phyloP scores from a whole-genome alignment of 2,797 vertebrate genomes.

The Coccyzus lansbergi region DNA sequence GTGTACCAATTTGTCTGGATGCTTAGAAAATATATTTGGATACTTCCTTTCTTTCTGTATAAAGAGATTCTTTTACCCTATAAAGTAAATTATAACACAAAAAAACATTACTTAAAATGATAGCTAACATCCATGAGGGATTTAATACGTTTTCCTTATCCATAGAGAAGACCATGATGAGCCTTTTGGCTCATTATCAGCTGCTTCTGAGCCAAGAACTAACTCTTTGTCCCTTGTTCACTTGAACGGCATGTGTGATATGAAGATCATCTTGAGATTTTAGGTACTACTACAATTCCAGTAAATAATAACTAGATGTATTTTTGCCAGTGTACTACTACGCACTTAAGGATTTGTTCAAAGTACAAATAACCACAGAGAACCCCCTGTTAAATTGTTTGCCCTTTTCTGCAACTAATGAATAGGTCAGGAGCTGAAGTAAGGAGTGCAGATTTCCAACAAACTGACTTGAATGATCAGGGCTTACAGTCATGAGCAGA shows the following conservation, averaged over 20 bases:
- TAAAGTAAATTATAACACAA: background rate
- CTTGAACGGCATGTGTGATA: background rate
- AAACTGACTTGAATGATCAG: rapidly evolving
- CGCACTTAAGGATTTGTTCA: background rate
- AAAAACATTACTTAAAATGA: background rate
- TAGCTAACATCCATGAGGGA: background rate
- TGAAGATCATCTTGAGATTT: background rate
- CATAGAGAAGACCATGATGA: background rate
- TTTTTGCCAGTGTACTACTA: background rate
- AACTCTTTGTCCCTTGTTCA: background rate
- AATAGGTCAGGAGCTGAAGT: background rate
- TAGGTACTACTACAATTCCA: background rate
- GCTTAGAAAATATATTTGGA: background rate
- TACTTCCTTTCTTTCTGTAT: background rate
- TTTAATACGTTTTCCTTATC: background rate
- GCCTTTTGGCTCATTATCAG: background rate
- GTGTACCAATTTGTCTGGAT: background rate
- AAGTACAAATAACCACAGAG: background rate
- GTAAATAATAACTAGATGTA: background rate
- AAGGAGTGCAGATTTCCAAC: background rate
- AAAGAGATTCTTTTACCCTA: background rate
- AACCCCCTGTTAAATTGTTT: background rate
- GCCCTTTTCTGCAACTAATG: background rate
- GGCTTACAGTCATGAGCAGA: background rate
- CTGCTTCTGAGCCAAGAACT: background rate